Percentiles rank a stretch among this genome's conserved stretches.
phyloP scores from a whole-genome alignment of 2,113 vertebrate species.

The Etia nguti region DNA sequence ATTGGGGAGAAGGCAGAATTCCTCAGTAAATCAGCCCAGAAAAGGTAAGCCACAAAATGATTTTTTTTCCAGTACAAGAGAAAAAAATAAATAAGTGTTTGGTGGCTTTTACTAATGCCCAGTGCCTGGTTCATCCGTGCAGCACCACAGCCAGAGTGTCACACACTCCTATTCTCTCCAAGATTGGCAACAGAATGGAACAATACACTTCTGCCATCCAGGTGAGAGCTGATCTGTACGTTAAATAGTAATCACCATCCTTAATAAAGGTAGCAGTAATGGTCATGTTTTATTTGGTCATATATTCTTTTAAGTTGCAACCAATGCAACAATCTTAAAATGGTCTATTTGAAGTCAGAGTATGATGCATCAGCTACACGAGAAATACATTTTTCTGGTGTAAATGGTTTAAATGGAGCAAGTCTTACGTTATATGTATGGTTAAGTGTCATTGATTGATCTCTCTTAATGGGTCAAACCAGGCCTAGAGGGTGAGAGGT shows the following conservation, averaged over 20 bases:
- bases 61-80: not conserved
- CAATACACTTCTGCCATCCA: conserved; percentile 90
- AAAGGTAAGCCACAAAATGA: conserved; percentile 76
- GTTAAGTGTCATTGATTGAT: not conserved
- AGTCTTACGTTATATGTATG: not conserved
- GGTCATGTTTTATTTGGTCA: not conserved
- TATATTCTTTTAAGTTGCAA: not conserved
- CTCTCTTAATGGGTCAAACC: not conserved
- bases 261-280: not conserved
- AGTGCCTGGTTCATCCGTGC: not conserved
- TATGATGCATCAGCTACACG: not conserved
- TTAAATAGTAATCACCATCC: not conserved
- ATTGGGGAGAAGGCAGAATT: conserved; percentile 94
- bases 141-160: conserved; percentile 77
- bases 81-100: not conserved
- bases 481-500: not conserved
- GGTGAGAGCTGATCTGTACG: conserved; percentile 64
- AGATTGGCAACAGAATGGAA: conserved; percentile 90
- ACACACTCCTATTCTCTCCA: conserved; percentile 84
- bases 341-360: not conserved
- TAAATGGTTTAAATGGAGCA: not conserved
- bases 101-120: not conserved
- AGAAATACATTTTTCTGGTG: not conserved
- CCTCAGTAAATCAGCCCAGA: conserved; percentile 89
- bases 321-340: not conserved